Evolutionary conservation across 2,797 vertebrate species (phyloP).

Genomic region (Platyrinchus mystaceus): DNA sequence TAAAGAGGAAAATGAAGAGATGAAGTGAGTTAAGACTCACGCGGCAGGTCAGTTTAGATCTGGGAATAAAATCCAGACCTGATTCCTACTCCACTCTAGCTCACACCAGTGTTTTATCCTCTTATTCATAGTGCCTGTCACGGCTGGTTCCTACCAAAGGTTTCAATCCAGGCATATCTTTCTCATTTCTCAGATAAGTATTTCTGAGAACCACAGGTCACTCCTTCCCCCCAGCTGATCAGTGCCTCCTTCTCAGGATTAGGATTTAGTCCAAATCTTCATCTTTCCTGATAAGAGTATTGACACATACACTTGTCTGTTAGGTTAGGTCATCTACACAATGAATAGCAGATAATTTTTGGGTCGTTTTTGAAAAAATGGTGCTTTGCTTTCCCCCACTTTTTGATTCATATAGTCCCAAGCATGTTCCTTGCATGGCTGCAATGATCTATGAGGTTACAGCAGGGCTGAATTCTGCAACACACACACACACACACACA

Average conservation of each 20-base stretch:
- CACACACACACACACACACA: too few relatives aligned
- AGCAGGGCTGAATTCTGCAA: neutral
- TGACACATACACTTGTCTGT: neutral
- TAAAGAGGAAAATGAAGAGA: neutral
- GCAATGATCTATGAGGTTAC: neutral
- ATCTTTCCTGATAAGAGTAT: neutral
- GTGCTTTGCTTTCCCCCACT: neutral
- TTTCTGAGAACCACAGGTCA: neutral
- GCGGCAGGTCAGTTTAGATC: neutral
- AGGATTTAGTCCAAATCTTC: neutral
- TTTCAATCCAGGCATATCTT: neutral
- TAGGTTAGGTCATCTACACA: neutral
- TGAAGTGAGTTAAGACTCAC: neutral
- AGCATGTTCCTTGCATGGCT: neutral
- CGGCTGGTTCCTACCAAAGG: neutral
- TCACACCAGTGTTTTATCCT: neutral
- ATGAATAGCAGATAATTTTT: neutral
- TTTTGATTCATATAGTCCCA: neutral
- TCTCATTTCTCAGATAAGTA: neutral
- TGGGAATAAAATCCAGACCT: conserved; percentile 1
- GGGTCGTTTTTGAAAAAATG: neutral
- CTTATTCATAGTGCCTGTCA: neutral
- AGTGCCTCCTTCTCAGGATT: neutral
- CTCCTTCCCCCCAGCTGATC: neutral
- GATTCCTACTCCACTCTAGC: neutral